Evolutionary conservation across 1,140 invertebrate genomes (phyloP), one percentile per base, ranked within the genome.

Genomic region (Drosophila gunungcola): DNA sequence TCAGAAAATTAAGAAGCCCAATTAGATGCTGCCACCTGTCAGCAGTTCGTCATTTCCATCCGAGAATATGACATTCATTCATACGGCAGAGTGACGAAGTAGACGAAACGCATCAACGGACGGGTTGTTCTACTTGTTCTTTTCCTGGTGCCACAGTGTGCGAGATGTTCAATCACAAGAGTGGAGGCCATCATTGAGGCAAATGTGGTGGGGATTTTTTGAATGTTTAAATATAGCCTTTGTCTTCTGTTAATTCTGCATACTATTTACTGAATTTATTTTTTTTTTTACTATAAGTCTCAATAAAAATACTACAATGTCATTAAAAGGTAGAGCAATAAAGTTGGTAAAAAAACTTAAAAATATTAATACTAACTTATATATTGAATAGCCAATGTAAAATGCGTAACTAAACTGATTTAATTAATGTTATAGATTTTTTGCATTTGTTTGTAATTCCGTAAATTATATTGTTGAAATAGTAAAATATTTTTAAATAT

Each of bases 1-100:
- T 91, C 80, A 90, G 79, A 90, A 85, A 88, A 91, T 85, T 88
- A 89, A 83, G 81, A 91, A 89, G 90, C 84, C 91, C 91, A 92
- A 92, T 92, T 92, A 92, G 79, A 92, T 72, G 78, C 74, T 80
- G 82, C 84, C 91, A 92, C 91, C 91, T 92, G 91, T 92, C 91
- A 92, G 91, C 91, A 92, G 91, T 92, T 92, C 91, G 91, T 92
- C 91, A 92, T 91, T 60, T 86, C 68, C 73, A 75, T 70, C 73
- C 67, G 70, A 61, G 82, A 91, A 82, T 90, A 86, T 89, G 84
- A 90, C 84, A 88, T 89, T 80, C 80, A 78, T 88, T 88, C 84
- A 89, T 89, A 62, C 62, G 85, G 55, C 85, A 68, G 65, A 86
- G 65, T 85, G 84, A 80, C 73, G 77, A 88, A 73, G 67, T 80